Conservation (phyloP, 2,888 invertebrate species). For the Catocala fraxini region DNA sequence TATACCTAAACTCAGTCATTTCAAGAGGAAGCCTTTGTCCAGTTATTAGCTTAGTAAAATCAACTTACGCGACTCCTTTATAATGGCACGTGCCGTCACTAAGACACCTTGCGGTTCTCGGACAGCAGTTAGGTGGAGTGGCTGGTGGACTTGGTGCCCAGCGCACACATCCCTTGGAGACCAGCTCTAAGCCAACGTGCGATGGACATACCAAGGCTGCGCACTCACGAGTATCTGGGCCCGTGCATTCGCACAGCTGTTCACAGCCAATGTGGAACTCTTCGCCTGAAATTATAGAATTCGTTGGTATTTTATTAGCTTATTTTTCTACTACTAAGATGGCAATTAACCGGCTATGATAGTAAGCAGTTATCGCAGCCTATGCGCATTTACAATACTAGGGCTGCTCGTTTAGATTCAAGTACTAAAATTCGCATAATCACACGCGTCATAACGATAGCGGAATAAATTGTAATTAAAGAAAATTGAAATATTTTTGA, state of each 20-base stretch:
- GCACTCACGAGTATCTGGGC: slow-evolving; percentile 90
- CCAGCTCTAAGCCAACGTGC: slow-evolving; percentile 94
- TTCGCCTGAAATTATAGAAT: slow-evolving; percentile 79
- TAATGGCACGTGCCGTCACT: slow-evolving; percentile 94
- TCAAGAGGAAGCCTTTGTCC: no score
- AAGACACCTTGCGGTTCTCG: slow-evolving; percentile 92
- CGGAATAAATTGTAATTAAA: no score
- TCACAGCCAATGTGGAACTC: slow-evolving; percentile 95
- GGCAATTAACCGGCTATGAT: no score
- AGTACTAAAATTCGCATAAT: no score
- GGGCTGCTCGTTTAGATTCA: no score
- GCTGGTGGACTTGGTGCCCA: slow-evolving; percentile 95
- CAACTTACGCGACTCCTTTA: slow-evolving; percentile 87
- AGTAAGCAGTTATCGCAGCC: no score
- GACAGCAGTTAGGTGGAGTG: slow-evolving; percentile 93
- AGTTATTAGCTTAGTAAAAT: neutral
- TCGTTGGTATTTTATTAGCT: neutral
- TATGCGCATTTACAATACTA: no score
- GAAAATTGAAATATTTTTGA: no score
- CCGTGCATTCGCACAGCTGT: slow-evolving; percentile 92
- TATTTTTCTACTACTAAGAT: no score
- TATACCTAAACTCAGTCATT: no score
- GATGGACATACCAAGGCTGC: slow-evolving; percentile 94
- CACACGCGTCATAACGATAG: no score
- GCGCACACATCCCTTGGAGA: slow-evolving; percentile 94